Conservation (phyloP, 2,888 invertebrate genomes). For the Ophion obscuratus region DNA sequence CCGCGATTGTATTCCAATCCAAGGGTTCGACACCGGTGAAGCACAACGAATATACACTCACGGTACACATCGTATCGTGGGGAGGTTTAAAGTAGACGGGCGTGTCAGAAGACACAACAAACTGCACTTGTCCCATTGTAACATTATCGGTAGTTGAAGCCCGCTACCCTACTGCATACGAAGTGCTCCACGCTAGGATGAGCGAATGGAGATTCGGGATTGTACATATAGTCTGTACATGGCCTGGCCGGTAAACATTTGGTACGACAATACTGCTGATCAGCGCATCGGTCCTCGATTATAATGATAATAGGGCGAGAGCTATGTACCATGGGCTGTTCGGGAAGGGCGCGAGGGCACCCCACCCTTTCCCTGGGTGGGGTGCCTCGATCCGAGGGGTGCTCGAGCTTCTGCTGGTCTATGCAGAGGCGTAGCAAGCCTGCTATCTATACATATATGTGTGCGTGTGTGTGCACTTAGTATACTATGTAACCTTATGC, state of each 20-base stretch:
- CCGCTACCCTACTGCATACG: constrained; percentile 40
- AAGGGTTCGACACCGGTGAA: constrained; percentile 5
- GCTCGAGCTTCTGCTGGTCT: constrained; percentile 57
- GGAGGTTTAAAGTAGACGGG: constrained; percentile 73
- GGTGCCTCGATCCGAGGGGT: constrained; percentile 58
- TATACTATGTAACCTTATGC: constrained; percentile 67
- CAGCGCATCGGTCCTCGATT: constrained; percentile 82
- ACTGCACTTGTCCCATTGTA: constrained; percentile 77
- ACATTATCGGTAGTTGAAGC: constrained; percentile 75
- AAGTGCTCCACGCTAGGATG: constrained; percentile 49
- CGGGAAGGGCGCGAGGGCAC: constrained; percentile 67
- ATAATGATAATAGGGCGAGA: constrained; percentile 81
- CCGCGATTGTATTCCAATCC: constrained; percentile 5
- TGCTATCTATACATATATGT: background rate
- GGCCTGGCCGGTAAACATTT: constrained; percentile 77
- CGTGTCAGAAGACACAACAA: constrained; percentile 72
- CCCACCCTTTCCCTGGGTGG: constrained; percentile 41
- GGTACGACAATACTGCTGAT: constrained; percentile 82
- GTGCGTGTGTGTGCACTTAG: background rate
- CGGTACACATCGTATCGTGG: constrained; percentile 30
- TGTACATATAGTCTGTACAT: constrained; percentile 13
- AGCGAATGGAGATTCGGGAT: constrained; percentile 59
- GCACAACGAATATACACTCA: background rate
- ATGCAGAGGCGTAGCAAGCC: constrained; percentile 48
- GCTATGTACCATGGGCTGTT: constrained; percentile 63